Base-by-base conservation (phyloP, 2,888 invertebrate genomes). In the Abscondita cerata region DNA sequence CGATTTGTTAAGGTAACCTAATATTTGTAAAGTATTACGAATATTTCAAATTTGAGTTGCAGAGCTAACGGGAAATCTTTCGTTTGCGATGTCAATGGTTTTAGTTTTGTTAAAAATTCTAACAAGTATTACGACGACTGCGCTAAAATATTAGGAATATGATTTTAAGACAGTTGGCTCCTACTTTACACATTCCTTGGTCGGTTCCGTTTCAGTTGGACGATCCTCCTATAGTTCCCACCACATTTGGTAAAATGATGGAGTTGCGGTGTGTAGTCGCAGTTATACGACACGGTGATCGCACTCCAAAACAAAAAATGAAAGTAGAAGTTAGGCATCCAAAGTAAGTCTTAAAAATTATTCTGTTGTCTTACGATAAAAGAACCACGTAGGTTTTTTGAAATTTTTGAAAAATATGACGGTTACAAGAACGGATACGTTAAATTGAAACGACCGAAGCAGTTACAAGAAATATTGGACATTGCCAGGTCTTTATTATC, bases 261-360 rank as follows among this genome's bases (percentile, higher is more conserved):
- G 90, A 90, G 72, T 77, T 90, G 64, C 84, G 99, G 25, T 98
- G 98, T 80, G 98, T 99, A 1, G 96, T 98, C 38, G 99, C 95
- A 18, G 95, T 99, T 4, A 98, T 99, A 64, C 83, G 99, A 61
- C 99, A 99, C 76, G 99, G 99, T 0, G 99, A 99, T 81, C 85
- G 99, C 68, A 99, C 99, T 11, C 99, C 99, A 0, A 99, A 99
- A 79, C 99, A 99, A 83, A 99, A 99, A 83, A 99, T 99, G 98
- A 99, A 99, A 82, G 98, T 98, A 69, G 98, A 98, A 86, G 98
- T 98, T 11, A 86, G 96, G 52, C 96, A 98, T 86, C 93, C 92
- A 1, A 95, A 95, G 93, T 94, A 81, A 80, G 78, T 78, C 62
- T 1, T 16, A n/a, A n/a, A n/a, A n/a, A n/a, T n/a, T n/a, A n/a